Conservation (phyloP, 2,797 vertebrate genomes). For the Tachyglossus aculeatus region DNA sequence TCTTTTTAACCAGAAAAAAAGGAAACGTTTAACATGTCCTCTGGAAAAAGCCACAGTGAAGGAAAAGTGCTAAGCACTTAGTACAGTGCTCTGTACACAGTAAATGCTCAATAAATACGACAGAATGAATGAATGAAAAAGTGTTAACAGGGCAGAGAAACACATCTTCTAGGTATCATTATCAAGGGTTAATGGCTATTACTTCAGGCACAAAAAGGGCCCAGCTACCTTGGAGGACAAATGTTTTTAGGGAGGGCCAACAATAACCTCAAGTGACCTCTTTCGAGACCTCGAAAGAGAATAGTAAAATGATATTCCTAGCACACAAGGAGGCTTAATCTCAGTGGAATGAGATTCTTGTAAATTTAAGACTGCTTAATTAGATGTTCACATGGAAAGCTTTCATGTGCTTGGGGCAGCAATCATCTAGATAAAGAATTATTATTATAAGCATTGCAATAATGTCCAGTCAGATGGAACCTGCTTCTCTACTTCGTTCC, state of each 20-base stretch:
- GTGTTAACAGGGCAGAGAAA: slow-evolving; percentile 32
- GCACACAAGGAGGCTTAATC: slow-evolving; percentile 36
- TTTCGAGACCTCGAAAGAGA: too few relatives aligned
- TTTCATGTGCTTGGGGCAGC: slow-evolving; percentile 24
- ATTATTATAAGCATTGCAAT: slow-evolving; percentile 33
- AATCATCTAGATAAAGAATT: slow-evolving; percentile 27
- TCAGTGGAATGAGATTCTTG: slow-evolving; percentile 32
- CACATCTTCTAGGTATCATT: neutral
- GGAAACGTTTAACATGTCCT: slow-evolving; percentile 18
- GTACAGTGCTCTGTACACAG: too few relatives aligned
- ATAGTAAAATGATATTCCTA: slow-evolving; percentile 10
- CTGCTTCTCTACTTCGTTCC: neutral
- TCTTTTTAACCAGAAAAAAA: neutral
- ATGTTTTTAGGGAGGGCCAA: slow-evolving; percentile 6
- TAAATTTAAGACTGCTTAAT: slow-evolving; percentile 55
- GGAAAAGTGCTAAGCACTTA: too few relatives aligned
- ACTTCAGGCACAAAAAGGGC: slow-evolving; percentile 1
- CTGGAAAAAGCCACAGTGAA: too few relatives aligned
- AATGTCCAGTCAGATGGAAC: slow-evolving; percentile 32
- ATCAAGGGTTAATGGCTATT: neutral
- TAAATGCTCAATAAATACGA: too few relatives aligned
- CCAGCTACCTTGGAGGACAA: slow-evolving; percentile 5
- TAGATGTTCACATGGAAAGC: slow-evolving; percentile 52
- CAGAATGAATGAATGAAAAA: too few relatives aligned
- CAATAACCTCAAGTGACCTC: slow-evolving; percentile 31